These are phyloP conservation scores for Sus cebifrons DNA, from an alignment of 2,797 vertebrate species.

Conservation along the genomic window DNA sequence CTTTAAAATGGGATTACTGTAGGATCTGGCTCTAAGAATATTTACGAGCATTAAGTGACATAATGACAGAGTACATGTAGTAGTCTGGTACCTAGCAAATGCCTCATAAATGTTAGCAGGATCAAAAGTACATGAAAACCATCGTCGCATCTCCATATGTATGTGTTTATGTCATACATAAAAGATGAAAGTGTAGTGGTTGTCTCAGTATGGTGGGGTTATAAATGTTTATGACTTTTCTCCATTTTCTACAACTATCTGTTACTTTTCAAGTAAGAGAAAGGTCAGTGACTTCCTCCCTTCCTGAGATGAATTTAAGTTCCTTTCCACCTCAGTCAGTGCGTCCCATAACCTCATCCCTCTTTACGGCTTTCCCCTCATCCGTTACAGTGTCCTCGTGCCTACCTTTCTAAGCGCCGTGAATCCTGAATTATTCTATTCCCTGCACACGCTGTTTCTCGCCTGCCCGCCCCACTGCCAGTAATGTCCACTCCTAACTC, in stretches of 20 bases:
- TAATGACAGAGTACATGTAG: neutral
- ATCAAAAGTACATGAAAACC: neutral
- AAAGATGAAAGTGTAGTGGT: neutral
- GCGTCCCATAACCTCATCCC: neutral
- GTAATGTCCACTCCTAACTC: neutral
- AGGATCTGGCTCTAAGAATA: neutral
- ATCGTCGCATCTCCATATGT: neutral
- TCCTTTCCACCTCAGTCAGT: neutral
- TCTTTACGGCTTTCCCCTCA: neutral
- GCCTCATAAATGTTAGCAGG: conserved; percentile 24
- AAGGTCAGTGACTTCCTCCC: neutral
- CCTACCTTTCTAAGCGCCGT: neutral
- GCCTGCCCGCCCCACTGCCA: too few relatives aligned
- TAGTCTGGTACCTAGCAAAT: neutral
- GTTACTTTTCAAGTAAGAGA: conserved; percentile 26
- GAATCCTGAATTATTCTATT: neutral
- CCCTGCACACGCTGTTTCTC: neutral
- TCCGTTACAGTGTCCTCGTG: neutral
- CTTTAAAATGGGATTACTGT: neutral
- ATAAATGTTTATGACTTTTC: neutral
- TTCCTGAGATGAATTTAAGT: neutral
- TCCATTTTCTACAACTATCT: neutral
- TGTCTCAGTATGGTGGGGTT: neutral
- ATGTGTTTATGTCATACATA: neutral
- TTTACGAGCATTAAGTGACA: neutral